A percentile compares a stretch with the other conserved stretches of the same genome.
These are phyloP conservation scores for Nomada hirtipes DNA, from an alignment of 2,888 invertebrate species.

Conservation along the genomic window DNA sequence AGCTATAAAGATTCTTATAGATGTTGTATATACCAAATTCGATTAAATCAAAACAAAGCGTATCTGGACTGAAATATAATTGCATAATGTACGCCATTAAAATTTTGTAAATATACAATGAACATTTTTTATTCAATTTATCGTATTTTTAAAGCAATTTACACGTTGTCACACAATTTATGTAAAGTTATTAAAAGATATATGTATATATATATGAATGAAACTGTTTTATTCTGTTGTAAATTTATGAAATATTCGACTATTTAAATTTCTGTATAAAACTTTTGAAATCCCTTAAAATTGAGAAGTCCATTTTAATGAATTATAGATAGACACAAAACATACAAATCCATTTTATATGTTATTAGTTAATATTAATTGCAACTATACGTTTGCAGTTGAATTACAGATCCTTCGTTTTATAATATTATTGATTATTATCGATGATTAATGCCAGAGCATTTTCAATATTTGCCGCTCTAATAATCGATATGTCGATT, in stretches of 20 bases:
- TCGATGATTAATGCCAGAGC: neutral
- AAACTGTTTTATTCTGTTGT: neutral
- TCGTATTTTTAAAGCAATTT: conserved; percentile 44
- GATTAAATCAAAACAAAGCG: conserved; percentile 61
- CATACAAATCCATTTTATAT: too few relatives aligned
- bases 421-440: too few relatives aligned
- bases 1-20: conserved; percentile 13
- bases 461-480: neutral
- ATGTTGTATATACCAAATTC: conserved; percentile 40
- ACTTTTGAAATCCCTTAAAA: too few relatives aligned
- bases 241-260: neutral
- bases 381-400: too few relatives aligned
- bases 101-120: conserved; percentile 64
- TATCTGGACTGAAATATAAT: conserved; percentile 59
- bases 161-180: conserved; percentile 24
- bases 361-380: too few relatives aligned
- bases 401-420: too few relatives aligned
- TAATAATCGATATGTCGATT: neutral
- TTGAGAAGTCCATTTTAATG: too few relatives aligned
- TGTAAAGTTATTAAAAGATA: conserved; percentile 38
- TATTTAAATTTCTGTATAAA: too few relatives aligned
- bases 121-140: conserved; percentile 54
- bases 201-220: neutral
- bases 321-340: too few relatives aligned
- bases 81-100: conserved; percentile 49